Evolutionary conservation across 2,888 invertebrate genomes (phyloP), one percentile per base, ranked within the genome.

Genomic region (Zaprionus obscuricornis): DNA sequence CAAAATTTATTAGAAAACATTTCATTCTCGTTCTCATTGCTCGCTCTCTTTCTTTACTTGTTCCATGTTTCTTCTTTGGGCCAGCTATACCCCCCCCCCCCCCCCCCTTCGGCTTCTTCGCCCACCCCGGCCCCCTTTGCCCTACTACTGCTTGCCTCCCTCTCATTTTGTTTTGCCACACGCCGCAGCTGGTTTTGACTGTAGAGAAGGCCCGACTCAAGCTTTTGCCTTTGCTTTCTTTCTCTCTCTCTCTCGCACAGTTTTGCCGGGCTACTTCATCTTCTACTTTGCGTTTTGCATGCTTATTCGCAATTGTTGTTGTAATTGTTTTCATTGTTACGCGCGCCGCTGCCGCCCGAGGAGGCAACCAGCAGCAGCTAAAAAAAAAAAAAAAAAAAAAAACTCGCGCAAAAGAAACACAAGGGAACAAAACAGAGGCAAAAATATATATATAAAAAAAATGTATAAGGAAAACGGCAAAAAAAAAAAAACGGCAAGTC

Each of bases 1-100:
- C 84, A 89, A 81, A 89, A 89, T 89, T 89, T 89, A 89, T 89
- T 89, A 89, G 89, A 89, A 89, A 89, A 86, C 79, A 86, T 88
- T 88, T 87, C 86, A 81, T 81, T 81, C 81, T 85, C 79, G 51
- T 81, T 76, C 79, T 43, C 62, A 4, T 64, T 69, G 68, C 64
- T 66, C 59, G 49, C 57, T 66, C 66, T 58, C 43, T 40, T 40
- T 18, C 49, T 45, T 66, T 49, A 37, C 59, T 18, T 42, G 46
- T 16, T 46, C 24, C 13, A 11, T 29, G 27, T 14, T 37, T 64
- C 39, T 33, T 11, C 22, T 16, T 56, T 43, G 40, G 11, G 18
- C 18, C 39, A 39, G 27, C 20, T 29, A 39, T 49, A 36, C 52
- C 26, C 33, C 43, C 40, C n/a, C 79, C 66, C 63, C 56, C 45